phyloP scores from a whole-genome alignment of 2,113 vertebrate species.

The Corvus cornix region DNA sequence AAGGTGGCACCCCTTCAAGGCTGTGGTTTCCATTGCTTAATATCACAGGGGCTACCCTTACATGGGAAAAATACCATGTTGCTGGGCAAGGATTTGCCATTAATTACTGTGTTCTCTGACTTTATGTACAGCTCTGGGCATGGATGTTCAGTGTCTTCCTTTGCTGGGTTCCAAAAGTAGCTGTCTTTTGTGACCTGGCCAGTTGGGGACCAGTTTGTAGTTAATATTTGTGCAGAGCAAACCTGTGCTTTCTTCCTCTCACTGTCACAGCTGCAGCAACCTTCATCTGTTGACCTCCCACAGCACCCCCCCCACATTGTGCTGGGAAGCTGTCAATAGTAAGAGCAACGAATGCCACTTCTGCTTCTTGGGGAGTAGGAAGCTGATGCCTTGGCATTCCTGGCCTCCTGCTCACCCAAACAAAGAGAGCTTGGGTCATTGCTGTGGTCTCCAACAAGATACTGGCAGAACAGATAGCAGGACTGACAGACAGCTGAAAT shows the following conservation, averaged over 20 bases:
- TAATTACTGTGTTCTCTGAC: background rate
- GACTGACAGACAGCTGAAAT: background rate
- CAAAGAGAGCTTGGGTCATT: background rate
- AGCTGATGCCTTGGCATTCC: background rate
- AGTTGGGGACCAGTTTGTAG: background rate
- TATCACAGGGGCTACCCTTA: background rate
- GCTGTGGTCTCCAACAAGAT: background rate
- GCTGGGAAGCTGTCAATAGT: background rate
- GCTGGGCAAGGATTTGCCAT: background rate
- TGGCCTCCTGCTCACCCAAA: background rate
- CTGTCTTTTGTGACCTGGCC: background rate
- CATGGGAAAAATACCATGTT: background rate
- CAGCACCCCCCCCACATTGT: accelerated
- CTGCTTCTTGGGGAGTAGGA: background rate
- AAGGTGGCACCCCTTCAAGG: background rate
- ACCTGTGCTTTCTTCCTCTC: background rate
- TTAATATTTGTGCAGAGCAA: background rate
- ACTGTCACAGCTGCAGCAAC: background rate
- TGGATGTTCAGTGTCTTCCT: background rate
- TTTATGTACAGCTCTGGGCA: background rate
- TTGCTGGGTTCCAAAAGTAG: background rate
- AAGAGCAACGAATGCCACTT: background rate
- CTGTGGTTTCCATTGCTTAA: background rate
- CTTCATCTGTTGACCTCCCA: background rate
- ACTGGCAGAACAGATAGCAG: background rate